Evolutionary conservation across 2,888 invertebrate species (phyloP).

Genomic region (Metallyticus violacea): DNA sequence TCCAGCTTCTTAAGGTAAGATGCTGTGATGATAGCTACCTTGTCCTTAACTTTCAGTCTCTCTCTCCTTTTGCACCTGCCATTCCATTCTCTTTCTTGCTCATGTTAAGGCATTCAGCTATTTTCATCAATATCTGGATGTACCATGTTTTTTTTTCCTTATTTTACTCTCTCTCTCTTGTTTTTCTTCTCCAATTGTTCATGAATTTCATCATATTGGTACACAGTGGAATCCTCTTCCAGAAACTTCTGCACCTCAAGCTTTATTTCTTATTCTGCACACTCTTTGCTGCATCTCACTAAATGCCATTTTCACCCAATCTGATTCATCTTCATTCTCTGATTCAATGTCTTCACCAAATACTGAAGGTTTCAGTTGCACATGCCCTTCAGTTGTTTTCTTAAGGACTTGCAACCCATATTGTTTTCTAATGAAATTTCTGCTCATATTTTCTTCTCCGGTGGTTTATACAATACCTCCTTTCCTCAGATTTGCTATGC

Average conservation of each 20-base stretch:
- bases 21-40: slow-evolving; percentile 94
- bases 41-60: slow-evolving; percentile 93
- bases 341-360: slow-evolving; percentile 73
- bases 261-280: slow-evolving; percentile 51
- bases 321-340: slow-evolving; percentile 47
- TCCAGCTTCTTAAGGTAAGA: slow-evolving; percentile 92
- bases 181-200: slow-evolving; percentile 81
- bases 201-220: slow-evolving; percentile 94
- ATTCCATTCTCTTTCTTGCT: slow-evolving; percentile 87
- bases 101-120: slow-evolving; percentile 86
- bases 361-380: slow-evolving; percentile 55
- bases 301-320: slow-evolving; percentile 37
- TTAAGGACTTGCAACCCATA: slow-evolving; percentile 74
- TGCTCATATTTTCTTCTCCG: no score
- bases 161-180: slow-evolving; percentile 61
- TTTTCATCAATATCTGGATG: slow-evolving; percentile 76
- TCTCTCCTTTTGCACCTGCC: slow-evolving; percentile 88
- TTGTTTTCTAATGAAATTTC: no score
- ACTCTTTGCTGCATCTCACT: slow-evolving; percentile 37
- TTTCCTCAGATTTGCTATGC: no score
- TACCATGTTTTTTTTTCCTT: slow-evolving; percentile 81
- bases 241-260: slow-evolving; percentile 76
- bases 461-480: no score
- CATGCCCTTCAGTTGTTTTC: slow-evolving; percentile 47
- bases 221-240: slow-evolving; percentile 89